phyloP scores from a whole-genome alignment of 2,113 vertebrate species.

The Ochotona princeps region DNA sequence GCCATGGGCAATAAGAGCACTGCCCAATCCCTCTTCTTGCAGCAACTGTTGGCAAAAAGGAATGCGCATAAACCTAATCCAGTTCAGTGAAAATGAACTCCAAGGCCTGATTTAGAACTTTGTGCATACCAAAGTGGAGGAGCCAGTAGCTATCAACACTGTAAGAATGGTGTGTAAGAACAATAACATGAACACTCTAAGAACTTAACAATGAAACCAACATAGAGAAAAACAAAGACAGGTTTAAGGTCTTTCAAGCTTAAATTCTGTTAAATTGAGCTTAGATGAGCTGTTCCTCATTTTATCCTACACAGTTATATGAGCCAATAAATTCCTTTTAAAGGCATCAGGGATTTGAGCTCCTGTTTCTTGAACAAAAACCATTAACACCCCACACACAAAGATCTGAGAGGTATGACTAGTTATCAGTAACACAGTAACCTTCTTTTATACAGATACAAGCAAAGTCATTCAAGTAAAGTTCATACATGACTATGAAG shows the following conservation, averaged over 20 bases:
- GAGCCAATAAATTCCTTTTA: neutral
- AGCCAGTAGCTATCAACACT: neutral
- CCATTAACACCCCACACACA: neutral
- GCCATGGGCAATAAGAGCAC: neutral
- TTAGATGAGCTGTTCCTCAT: neutral
- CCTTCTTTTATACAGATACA: neutral
- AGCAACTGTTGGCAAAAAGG: neutral
- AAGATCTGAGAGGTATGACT: neutral
- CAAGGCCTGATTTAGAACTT: neutral
- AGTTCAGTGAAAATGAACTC: neutral
- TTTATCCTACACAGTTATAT: neutral
- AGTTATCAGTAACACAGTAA: neutral
- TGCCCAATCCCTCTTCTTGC: neutral
- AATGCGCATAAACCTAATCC: neutral
- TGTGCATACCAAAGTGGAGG: neutral
- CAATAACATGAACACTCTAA: neutral
- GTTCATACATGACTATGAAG: neutral
- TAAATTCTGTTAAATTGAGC: too few species aligned
- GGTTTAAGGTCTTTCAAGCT: neutral
- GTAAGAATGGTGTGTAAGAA: neutral
- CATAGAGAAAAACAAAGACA: neutral
- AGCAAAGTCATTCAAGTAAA: neutral
- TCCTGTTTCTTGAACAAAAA: slow-evolving; percentile 19
- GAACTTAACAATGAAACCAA: neutral
- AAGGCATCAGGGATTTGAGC: neutral